A percentile compares a stretch with the other conserved stretches of the same genome.
phyloP scores from a whole-genome alignment of 2,888 invertebrate species.

The Fragum fragum region DNA sequence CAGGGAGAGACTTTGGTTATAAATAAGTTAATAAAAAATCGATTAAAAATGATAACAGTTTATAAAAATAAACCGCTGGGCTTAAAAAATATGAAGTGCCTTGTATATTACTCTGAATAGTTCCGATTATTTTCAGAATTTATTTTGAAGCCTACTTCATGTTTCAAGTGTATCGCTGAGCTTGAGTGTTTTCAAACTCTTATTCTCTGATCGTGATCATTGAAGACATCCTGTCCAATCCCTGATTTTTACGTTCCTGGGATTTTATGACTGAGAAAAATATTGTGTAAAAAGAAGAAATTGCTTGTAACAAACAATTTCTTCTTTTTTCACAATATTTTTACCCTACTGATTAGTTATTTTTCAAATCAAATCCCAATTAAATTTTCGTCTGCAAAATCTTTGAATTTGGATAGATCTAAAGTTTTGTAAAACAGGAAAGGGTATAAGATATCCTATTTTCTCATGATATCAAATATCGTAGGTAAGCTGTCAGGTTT shows the following conservation, averaged over 20 bases:
- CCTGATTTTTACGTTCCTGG: too few relatives aligned
- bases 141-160: background rate
- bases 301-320: too few relatives aligned
- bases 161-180: background rate
- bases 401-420: too few relatives aligned
- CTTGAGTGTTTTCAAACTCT: background rate
- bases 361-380: too few relatives aligned
- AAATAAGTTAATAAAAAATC: background rate
- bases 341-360: too few relatives aligned
- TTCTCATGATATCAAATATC: background rate
- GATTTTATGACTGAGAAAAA: too few relatives aligned
- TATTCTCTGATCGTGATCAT: background rate
- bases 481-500: too few relatives aligned
- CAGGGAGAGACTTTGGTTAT: background rate
- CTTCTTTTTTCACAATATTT: too few relatives aligned
- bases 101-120: background rate
- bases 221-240: background rate
- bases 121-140: background rate
- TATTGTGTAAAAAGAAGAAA: too few relatives aligned
- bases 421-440: too few relatives aligned
- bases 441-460: too few relatives aligned
- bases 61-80: background rate
- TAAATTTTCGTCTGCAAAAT: too few relatives aligned
- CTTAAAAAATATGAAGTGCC: background rate
- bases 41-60: slow-evolving; percentile 6